Percentiles rank a stretch among this genome's conserved stretches.
phyloP scores from a whole-genome alignment of 30 jellyfish, hydroid and myxozoan species.

The Clytia hemisphaerica region DNA sequence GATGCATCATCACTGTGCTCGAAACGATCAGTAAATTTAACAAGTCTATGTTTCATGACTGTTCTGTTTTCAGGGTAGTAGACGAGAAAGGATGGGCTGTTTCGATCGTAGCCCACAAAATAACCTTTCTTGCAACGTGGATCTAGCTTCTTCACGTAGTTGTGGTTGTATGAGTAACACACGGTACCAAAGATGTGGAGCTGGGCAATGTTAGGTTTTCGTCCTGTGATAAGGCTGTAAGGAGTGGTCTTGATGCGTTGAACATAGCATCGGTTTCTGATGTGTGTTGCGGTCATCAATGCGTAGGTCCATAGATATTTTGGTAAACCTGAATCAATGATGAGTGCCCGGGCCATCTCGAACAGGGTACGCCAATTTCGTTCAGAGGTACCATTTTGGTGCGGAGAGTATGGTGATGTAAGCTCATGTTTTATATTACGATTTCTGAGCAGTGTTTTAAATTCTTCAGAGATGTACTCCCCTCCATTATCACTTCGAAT shows the following conservation, averaged over 20 bases:
- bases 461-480: constrained; percentile 23
- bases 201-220: constrained; percentile 14
- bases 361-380: constrained; percentile 32
- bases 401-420: constrained; percentile 35
- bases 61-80: constrained; percentile 11
- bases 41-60: neutral
- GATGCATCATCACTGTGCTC: too few species aligned
- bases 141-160: constrained; percentile 16
- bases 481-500: constrained; percentile 22
- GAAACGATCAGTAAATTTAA: neutral
- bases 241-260: constrained; percentile 17
- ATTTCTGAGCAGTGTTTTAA: constrained; percentile 5
- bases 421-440: constrained; percentile 20
- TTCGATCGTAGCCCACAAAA: constrained; percentile 19
- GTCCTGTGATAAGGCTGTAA: neutral
- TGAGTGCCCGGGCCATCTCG: constrained; percentile 27
- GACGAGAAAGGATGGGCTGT: constrained; percentile 24
- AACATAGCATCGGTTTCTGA: constrained; percentile 1
- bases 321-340: neutral
- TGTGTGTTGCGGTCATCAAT: constrained; percentile 1
- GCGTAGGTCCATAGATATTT: constrained; percentile 3
- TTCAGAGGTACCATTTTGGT: constrained; percentile 39
- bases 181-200: constrained; percentile 11
- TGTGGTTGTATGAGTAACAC: neutral
- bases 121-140: constrained; percentile 20